These are phyloP conservation scores for Neoniphon sammara DNA, from an alignment of 2,797 vertebrate genomes.

Conservation along the genomic window DNA sequence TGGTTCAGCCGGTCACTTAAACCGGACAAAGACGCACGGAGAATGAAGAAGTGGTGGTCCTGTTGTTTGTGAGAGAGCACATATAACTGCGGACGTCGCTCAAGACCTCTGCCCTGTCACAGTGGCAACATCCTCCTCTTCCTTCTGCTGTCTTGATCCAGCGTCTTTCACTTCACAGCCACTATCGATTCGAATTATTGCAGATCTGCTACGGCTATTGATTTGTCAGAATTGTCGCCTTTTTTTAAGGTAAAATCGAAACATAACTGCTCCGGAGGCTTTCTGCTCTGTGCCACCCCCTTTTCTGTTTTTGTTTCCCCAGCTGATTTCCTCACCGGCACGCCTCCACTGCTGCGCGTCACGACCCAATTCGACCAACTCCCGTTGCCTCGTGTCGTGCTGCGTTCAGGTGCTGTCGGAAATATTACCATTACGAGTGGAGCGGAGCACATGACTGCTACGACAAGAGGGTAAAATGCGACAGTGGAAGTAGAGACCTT, in stretches of 20 bases:
- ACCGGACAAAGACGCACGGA: constrained; percentile 63
- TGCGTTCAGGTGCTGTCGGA: constrained; percentile 55
- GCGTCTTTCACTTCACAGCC: constrained; percentile 26
- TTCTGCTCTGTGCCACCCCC: constrained; percentile 58
- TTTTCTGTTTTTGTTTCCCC: constrained; percentile 83
- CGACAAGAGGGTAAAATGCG: too few relatives aligned
- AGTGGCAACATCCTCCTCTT: constrained; percentile 69
- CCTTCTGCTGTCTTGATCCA: constrained; percentile 28
- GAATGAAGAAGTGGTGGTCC: constrained; percentile 29
- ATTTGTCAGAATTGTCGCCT: constrained; percentile 4
- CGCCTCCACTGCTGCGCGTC: constrained; percentile 77
- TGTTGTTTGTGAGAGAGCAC: constrained; percentile 49
- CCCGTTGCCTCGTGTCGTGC: constrained; percentile 17
- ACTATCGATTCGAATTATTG: constrained; percentile 12
- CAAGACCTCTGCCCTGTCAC: constrained; percentile 73
- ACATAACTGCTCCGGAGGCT: constrained; percentile 44
- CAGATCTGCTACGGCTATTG: neutral
- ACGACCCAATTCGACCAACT: constrained; percentile 51
- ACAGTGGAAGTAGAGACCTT: too few relatives aligned
- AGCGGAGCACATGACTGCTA: neutral
- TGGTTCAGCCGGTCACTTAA: constrained; percentile 71
- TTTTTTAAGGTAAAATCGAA: constrained; percentile 14
- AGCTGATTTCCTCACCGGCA: constrained; percentile 80
- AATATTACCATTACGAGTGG: neutral
- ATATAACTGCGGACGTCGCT: constrained; percentile 41